phyloP scores from a whole-genome alignment of 2,113 vertebrate species.

The Lampris incognitus region DNA sequence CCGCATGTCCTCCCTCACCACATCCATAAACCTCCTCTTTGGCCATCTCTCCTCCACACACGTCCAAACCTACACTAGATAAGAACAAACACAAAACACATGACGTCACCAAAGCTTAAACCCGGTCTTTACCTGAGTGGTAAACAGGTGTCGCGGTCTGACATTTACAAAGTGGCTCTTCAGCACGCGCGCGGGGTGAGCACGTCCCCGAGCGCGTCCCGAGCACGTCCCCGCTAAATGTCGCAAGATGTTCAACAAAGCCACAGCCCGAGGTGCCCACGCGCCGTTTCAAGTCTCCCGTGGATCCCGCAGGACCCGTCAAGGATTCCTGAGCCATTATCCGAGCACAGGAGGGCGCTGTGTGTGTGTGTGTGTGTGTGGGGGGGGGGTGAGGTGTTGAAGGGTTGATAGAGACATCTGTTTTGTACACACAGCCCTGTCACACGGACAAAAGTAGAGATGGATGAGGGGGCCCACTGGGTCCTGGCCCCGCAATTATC shows the following conservation, averaged over 20 bases:
- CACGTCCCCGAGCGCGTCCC: conserved; percentile 48
- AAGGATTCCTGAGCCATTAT: neutral
- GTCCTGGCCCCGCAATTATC: neutral
- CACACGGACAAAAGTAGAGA: neutral
- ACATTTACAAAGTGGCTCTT: conserved; percentile 62
- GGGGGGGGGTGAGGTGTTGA: neutral
- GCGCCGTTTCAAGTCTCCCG: conserved; percentile 35
- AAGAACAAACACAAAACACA: neutral
- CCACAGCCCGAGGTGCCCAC: conserved; percentile 22
- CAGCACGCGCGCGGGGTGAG: conserved; percentile 55
- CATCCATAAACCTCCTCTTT: no score
- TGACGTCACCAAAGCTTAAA: conserved; percentile 15
- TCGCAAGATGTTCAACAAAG: conserved; percentile 59
- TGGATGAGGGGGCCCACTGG: neutral
- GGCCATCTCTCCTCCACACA: neutral
- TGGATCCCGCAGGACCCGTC: conserved; percentile 19
- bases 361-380: conserved; percentile 1
- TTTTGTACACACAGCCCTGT: conserved; percentile 1
- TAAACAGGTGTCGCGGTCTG: conserved; percentile 47
- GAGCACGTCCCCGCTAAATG: conserved; percentile 64
- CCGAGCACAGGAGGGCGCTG: neutral
- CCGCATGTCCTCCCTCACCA: no score
- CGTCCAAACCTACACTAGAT: neutral
- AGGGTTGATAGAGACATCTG: neutral
- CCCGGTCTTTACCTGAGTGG: conserved; percentile 14